Percentiles rank a stretch among this genome's conserved stretches.
These are phyloP conservation scores for Perca schrenkii DNA, from an alignment of 2,113 vertebrate species.

Conservation along the genomic window DNA sequence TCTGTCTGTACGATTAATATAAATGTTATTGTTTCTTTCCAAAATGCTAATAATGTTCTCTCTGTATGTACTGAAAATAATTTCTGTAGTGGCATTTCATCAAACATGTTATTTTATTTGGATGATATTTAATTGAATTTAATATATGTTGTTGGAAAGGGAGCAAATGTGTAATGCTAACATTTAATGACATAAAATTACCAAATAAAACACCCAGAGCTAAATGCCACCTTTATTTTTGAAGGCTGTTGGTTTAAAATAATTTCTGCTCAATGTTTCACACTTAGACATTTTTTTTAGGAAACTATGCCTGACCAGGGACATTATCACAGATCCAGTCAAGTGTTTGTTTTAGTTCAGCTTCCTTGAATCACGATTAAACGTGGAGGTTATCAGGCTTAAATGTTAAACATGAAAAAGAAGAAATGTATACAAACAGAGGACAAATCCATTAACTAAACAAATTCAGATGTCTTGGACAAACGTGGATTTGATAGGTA, in stretches of 20 bases:
- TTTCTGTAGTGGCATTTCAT: neutral
- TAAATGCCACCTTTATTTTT: conserved; percentile 24
- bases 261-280: neutral
- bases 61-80: neutral
- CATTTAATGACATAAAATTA: conserved; percentile 17
- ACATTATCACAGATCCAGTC: neutral
- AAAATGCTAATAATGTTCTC: neutral
- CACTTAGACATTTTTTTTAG: neutral
- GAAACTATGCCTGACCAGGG: neutral
- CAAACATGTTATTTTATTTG: neutral
- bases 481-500: neutral
- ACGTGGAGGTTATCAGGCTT: neutral
- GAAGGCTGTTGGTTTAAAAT: neutral
- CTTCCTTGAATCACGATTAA: neutral
- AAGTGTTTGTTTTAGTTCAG: neutral
- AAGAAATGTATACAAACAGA: neutral
- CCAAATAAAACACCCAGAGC: neutral
- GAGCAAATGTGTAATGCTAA: neutral
- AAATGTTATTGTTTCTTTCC: neutral
- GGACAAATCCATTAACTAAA: neutral
- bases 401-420: neutral
- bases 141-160: neutral
- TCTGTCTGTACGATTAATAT: neutral
- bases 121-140: neutral
- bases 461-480: neutral